phyloP scores from a whole-genome alignment of 2,888 invertebrate genomes.

The Helleia helle region DNA sequence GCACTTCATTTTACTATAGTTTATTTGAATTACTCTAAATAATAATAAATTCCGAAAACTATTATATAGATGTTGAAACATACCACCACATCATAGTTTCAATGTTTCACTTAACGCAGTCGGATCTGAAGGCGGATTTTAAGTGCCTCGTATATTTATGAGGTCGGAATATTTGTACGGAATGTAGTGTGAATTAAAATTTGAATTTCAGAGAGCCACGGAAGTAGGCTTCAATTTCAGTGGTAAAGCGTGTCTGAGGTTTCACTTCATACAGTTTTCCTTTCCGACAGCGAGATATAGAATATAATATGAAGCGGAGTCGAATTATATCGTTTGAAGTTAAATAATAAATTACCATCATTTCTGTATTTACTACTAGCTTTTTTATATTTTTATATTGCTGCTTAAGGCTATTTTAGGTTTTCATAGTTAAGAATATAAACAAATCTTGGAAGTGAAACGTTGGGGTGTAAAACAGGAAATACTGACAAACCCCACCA shows the following conservation, averaged over 20 bases:
- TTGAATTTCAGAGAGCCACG: constrained; percentile 28
- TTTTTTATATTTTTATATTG: not conserved
- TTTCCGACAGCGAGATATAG: constrained; percentile 27
- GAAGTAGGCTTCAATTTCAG: constrained; percentile 34
- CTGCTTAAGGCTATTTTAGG: no score
- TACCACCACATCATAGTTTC: no score
- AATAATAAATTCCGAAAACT: no score
- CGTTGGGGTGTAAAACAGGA: no score
- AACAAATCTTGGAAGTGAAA: no score
- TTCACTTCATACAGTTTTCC: constrained; percentile 31
- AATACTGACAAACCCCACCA: no score
- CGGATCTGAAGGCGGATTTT: constrained; percentile 3
- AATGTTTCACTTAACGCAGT: not conserved
- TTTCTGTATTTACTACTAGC: not conserved
- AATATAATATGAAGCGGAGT: constrained; percentile 25
- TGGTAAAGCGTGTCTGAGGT: constrained; percentile 28
- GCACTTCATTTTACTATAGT: no score
- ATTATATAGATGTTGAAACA: no score
- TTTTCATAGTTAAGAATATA: no score
- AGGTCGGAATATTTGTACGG: constrained; percentile 10
- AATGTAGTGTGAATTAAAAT: constrained; percentile 21
- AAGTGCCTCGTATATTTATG: constrained; percentile 7
- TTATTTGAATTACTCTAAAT: no score
- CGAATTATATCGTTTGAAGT: constrained; percentile 12
- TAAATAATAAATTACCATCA: not conserved